Conservation (phyloP, 2,113 vertebrate genomes). For the Ceyx melanurus region DNA sequence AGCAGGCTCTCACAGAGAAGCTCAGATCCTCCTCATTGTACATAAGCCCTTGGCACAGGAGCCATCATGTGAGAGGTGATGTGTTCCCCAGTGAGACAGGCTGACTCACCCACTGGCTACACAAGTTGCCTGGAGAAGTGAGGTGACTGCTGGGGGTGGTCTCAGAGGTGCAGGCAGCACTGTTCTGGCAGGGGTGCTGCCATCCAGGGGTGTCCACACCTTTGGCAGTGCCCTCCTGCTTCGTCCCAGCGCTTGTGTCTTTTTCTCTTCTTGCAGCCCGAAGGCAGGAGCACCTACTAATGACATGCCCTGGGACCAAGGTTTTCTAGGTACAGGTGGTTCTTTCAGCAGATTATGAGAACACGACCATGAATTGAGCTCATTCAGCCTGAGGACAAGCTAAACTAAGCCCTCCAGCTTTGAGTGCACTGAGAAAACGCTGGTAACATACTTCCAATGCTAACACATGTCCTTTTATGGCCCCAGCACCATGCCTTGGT, state of each 20-base stretch:
- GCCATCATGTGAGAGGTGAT: neutral
- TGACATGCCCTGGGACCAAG: fast-evolving
- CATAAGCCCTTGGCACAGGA: fast-evolving
- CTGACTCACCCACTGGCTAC: neutral
- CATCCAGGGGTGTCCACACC: neutral
- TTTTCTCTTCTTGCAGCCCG: neutral
- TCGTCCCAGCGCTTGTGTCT: neutral
- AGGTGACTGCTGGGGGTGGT: neutral
- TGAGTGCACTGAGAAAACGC: neutral
- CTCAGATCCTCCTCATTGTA: neutral
- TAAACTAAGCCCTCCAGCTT: neutral
- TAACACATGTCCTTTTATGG: neutral
- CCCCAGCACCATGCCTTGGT: fast-evolving
- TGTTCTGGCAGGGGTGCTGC: neutral
- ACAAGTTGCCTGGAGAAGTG: neutral
- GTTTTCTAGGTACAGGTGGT: neutral
- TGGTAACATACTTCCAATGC: neutral
- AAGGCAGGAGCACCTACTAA: neutral
- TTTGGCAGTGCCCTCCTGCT: fast-evolving
- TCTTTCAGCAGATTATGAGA: neutral
- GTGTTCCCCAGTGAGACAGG: neutral
- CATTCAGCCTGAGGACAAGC: neutral
- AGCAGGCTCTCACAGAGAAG: neutral
- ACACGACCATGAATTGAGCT: neutral
- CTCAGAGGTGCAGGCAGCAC: neutral